Evolutionary conservation across 2,797 vertebrate species (phyloP).

Genomic region (Heteromormyrus szaboi): DNA sequence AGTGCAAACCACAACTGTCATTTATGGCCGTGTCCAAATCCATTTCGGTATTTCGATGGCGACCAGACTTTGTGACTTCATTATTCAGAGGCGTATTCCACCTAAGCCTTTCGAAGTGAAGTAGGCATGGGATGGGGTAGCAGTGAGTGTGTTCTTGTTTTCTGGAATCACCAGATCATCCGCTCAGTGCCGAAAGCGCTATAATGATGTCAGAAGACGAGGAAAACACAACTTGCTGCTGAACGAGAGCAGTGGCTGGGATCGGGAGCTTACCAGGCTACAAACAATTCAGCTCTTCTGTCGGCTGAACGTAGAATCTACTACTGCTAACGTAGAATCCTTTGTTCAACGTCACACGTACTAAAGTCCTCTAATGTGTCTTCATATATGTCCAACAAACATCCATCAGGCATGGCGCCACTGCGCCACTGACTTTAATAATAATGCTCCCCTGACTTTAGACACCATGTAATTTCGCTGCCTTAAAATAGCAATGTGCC

Average conservation of each 20-base stretch:
- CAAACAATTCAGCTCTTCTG: too few species aligned
- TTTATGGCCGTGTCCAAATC: background rate
- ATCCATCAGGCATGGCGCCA: too few species aligned
- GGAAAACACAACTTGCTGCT: background rate
- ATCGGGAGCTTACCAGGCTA: too few species aligned
- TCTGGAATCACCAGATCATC: background rate
- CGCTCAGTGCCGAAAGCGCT: background rate
- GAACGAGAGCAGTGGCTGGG: background rate
- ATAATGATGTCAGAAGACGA: background rate
- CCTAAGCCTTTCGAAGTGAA: background rate
- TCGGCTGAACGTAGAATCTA: too few species aligned
- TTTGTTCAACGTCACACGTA: too few species aligned
- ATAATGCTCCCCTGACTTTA: too few species aligned
- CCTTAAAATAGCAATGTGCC: too few species aligned
- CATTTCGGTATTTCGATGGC: background rate
- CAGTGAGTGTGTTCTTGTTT: background rate
- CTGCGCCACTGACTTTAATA: too few species aligned
- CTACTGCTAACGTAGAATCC: too few species aligned
- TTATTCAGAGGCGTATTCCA: background rate
- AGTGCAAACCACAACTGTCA: background rate
- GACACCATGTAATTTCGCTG: too few species aligned
- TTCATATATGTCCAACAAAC: too few species aligned
- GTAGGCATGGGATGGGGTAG: background rate
- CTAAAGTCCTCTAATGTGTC: too few species aligned
- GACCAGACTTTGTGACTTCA: background rate